phyloP scores from a whole-genome alignment of 2,888 invertebrate genomes.

The Pyrochroa serraticornis region DNA sequence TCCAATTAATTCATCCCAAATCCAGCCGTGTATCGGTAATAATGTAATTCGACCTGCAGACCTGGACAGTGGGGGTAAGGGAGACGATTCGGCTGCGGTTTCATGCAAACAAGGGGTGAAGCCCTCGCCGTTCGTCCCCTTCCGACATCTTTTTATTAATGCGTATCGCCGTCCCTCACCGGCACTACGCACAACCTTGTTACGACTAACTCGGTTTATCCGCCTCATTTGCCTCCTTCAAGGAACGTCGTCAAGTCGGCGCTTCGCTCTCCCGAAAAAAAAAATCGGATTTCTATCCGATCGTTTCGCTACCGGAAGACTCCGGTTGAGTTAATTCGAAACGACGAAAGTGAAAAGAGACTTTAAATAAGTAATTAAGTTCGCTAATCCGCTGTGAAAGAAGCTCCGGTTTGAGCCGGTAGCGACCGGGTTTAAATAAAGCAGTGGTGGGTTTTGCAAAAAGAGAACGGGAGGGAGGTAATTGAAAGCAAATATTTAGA shows the following conservation, averaged over 20 bases:
- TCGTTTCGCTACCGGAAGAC: slow-evolving; percentile 8
- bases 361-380: slow-evolving; percentile 40
- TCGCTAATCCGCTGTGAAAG: slow-evolving; percentile 37
- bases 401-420: slow-evolving; percentile 29
- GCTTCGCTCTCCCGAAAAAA: too few relatives aligned
- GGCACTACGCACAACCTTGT: slow-evolving; percentile 28
- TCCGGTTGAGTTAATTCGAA: slow-evolving; percentile 26
- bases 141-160: slow-evolving; percentile 44
- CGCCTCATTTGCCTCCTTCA: slow-evolving; percentile 34
- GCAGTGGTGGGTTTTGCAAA: slow-evolving; percentile 15
- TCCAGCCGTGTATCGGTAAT: slow-evolving; percentile 39
- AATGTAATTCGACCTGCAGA: slow-evolving; percentile 31
- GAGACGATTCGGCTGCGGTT: slow-evolving; percentile 38
- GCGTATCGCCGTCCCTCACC: slow-evolving; percentile 33
- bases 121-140: slow-evolving; percentile 27
- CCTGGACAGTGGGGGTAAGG: slow-evolving; percentile 7
- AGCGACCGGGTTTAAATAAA: slow-evolving; percentile 25
- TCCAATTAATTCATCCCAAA: slow-evolving; percentile 29
- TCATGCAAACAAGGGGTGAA: slow-evolving; percentile 49
- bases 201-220: slow-evolving; percentile 34
- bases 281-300: background rate
- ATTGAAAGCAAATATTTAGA: slow-evolving; percentile 41
- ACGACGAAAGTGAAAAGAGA: slow-evolving; percentile 32
- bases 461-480: slow-evolving; percentile 22
- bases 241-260: slow-evolving; percentile 2